phyloP scores from a whole-genome alignment of 2,797 vertebrate genomes.

The Nyctibius grandis region DNA sequence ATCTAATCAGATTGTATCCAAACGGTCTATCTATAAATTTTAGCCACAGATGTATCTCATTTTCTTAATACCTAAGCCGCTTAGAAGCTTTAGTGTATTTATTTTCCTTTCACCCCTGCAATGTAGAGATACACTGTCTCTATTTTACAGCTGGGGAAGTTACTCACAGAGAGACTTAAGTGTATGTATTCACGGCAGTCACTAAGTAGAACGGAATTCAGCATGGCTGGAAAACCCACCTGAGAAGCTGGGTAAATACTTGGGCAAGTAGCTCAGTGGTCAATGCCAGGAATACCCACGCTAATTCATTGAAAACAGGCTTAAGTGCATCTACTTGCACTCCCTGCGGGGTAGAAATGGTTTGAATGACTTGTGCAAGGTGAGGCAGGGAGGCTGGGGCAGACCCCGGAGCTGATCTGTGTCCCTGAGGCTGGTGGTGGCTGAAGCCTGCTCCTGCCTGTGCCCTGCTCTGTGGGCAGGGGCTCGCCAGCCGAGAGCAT shows the following conservation, averaged over 20 bases:
- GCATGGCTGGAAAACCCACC: slow-evolving; percentile 30
- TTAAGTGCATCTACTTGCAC: not conserved
- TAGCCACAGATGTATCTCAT: slow-evolving; percentile 48
- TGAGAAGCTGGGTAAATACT: slow-evolving; percentile 34
- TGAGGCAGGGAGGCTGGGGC: not conserved
- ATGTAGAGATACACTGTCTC: not conserved
- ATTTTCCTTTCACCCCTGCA: slow-evolving; percentile 45
- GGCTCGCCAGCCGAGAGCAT: not conserved
- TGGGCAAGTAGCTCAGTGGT: not conserved
- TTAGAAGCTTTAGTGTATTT: slow-evolving; percentile 46
- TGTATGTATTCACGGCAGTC: not conserved
- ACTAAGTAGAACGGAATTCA: slow-evolving; percentile 16
- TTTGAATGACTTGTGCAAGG: not conserved
- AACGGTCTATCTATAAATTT: slow-evolving; percentile 14
- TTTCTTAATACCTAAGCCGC: slow-evolving; percentile 54
- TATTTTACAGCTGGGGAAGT: slow-evolving; percentile 41
- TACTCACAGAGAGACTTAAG: not conserved
- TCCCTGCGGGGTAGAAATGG: not conserved
- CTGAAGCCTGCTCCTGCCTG: not conserved
- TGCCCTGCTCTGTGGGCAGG: not conserved
- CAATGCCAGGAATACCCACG: not conserved
- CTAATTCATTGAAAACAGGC: not conserved
- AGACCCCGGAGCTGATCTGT: not conserved
- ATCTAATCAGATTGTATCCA: slow-evolving; percentile 26
- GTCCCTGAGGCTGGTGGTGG: not conserved